Evolutionary conservation across 2,797 vertebrate species (phyloP), one percentile per base, ranked within the genome.

Genomic region (Melanotaenia parkinsoni): DNA sequence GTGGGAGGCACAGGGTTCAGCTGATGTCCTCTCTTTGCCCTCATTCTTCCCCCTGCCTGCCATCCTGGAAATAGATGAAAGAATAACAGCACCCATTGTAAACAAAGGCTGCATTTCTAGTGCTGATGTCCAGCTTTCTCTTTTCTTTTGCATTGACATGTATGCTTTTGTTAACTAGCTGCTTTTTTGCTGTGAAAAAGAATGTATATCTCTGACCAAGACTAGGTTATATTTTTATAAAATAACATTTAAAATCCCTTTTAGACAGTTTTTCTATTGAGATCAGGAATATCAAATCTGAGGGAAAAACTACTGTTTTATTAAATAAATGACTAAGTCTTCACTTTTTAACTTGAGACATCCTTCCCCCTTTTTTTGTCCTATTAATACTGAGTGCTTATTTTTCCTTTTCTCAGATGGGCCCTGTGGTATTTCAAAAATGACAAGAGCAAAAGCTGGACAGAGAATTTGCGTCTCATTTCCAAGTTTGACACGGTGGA

Each of bases 351-450:
- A 3, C 28, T 53, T 4, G 9, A 3, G 18, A 50, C 1, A 69
- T 51, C 16, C 35, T 13, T 35, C 33, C 6, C 33, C 9, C 6
- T 35, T 35, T 35, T 10, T 30, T 14, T 6, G 22, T 57, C 5
- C 0, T 61, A 0, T 75, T 16, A 60, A 57, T 30, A 13, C 35
- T 63, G n/a, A 59, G 4, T 65, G 4, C 62, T 35, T 65, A 58
- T 9, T 73, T 53, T 2, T 74, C 3, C 71, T 28, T 63, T 56
- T 7, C 58, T 74, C 85, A 95, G 95, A 86, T 96, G 95, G 95
- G 95, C 95, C 63, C 86, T 96, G 66, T 96, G 95, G 95, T 95
- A 96, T 93, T 95, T 95, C 91, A 96, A 96, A 93, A 95, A 95
- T 24, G 95, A 96, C 89, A 95, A 96, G 84, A 95, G 87, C 91